These are phyloP conservation scores for Melanerpes aurifrons DNA, from an alignment of 2,113 vertebrate genomes.

Conservation along the genomic window DNA sequence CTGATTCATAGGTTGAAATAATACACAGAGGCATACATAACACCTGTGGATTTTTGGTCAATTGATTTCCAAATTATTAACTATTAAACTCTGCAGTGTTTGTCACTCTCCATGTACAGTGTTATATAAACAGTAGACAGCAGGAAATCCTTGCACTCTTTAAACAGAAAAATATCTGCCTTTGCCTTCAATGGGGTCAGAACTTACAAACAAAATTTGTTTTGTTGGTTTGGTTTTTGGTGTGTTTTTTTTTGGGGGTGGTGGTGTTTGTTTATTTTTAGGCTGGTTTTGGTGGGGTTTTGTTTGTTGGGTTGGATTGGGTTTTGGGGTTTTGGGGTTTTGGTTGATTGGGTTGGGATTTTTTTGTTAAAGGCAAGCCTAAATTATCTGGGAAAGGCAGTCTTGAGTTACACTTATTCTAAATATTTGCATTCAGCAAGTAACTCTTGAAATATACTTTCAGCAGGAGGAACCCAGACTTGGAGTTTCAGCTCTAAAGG, in stretches of 20 bases:
- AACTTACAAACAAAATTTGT: background rate
- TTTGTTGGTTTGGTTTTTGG: too few relatives aligned
- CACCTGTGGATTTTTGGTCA: background rate
- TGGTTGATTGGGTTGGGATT: too few relatives aligned
- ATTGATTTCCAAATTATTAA: background rate
- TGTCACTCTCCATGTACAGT: background rate
- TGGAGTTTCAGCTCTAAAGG: background rate
- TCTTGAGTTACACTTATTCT: background rate
- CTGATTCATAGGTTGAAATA: background rate
- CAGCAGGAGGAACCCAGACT: background rate
- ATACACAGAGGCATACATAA: background rate
- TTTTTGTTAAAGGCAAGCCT: background rate
- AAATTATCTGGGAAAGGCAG: background rate
- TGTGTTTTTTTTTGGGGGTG: too few relatives aligned
- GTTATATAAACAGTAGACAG: background rate
- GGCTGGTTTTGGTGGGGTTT: too few relatives aligned
- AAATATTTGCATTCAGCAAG: background rate
- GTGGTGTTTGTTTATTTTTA: too few relatives aligned
- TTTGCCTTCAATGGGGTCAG: background rate
- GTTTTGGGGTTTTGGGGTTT: too few relatives aligned
- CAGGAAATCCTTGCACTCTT: background rate
- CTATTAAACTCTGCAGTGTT: background rate
- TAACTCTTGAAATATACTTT: background rate
- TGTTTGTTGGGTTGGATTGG: too few relatives aligned
- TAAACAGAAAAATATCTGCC: background rate